Evolutionary conservation across 2,888 invertebrate species (phyloP), one percentile per base, ranked within the genome.

Genomic region (Synergus japonicus): DNA sequence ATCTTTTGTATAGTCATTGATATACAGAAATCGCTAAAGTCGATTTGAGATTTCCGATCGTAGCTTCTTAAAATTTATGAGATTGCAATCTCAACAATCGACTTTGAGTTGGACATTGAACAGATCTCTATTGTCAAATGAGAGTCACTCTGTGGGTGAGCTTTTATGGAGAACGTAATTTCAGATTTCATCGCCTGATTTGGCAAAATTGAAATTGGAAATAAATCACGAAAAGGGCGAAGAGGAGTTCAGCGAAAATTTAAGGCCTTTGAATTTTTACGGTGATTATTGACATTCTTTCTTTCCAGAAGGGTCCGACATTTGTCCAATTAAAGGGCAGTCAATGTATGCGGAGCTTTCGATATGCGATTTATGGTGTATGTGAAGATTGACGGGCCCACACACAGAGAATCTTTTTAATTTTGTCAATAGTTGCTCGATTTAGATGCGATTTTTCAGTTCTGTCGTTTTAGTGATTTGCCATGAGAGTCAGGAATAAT

Each of bases 61-160:
- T 84, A 82, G 83, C 83, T 83, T 84, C 84, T 37, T 1, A 76
- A 80, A 84, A 85, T 88, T 88, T 86, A 88, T 84, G 86, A 87
- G 82, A 81, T 79, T 29, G 54, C 73, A 18, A 76, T 78, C 78
- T 76, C 76, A 80, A 82, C 85, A 81, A 85, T 86, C 82, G 60
- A 60, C 10, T 29, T 15, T 8, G n/a, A 54, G n/a, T n/a, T 54
- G 54, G 54, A 54, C n/a, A 60, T 12, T 12, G 12, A 13, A 22
- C 46, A 54, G 29, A 73, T 73, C n/a, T 73, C 37, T 54, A 73
- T 46, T 73, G 49, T 73, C 73, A 73, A 49, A 37, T 73, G 49
- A 73, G 29, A 73, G 46, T 69, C 37, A 43, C 18, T 67, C 67
- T 1, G 18, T 46, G 67, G 12, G 22, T 46, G 67, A 43, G n/a